These are phyloP conservation scores for Gymnocypris eckloni DNA, from an alignment of 2,797 vertebrate species.

Conservation along the genomic window DNA sequence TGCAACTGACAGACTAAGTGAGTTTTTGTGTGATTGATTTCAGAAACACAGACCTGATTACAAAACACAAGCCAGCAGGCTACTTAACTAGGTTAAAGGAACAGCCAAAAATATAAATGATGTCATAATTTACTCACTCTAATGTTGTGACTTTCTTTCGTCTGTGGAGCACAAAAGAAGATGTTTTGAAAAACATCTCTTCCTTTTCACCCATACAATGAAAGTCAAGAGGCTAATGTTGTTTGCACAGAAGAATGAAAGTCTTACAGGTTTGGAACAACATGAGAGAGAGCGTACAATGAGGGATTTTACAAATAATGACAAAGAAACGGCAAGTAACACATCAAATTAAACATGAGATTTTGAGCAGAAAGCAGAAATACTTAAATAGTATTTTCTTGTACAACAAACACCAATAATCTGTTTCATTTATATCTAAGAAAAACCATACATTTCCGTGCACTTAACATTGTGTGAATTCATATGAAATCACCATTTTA, in stretches of 20 bases:
- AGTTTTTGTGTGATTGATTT: not conserved
- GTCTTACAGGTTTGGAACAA: not conserved
- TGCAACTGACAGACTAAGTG: not conserved
- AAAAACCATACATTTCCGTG: no score
- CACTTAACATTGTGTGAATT: no score
- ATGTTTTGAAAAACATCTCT: not conserved
- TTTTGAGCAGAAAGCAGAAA: not conserved
- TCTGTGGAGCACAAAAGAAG: not conserved
- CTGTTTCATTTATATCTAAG: no score
- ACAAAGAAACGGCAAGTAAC: not conserved
- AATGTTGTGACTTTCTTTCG: no score
- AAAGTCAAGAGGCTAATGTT: not conserved
- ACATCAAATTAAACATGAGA: not conserved
- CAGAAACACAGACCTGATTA: not conserved
- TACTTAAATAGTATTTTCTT: not conserved
- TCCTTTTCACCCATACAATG: not conserved
- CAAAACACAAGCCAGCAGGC: not conserved
- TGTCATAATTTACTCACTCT: not conserved
- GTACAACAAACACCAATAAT: no score
- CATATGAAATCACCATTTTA: no score
- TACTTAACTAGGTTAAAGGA: not conserved
- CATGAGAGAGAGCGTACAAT: not conserved
- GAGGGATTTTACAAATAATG: not conserved
- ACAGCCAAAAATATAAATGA: not conserved
- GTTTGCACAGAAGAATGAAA: not conserved